These are phyloP conservation scores for Cephus rjabovi DNA, from an alignment of 2,888 invertebrate genomes.

Conservation along the genomic window DNA sequence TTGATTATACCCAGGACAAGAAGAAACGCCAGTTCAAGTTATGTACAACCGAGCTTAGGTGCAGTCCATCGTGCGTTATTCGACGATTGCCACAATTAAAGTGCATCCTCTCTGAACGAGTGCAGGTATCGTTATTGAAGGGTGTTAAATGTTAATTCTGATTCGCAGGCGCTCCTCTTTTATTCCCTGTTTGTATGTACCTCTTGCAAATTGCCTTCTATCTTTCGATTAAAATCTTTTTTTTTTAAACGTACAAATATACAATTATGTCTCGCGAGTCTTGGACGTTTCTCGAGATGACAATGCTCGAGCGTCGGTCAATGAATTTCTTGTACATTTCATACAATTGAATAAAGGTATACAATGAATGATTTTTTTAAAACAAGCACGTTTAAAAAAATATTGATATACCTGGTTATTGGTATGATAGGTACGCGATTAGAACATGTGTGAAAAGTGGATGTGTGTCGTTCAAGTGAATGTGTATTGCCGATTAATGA, in stretches of 20 bases:
- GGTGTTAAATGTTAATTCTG: background rate
- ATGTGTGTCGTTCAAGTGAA: background rate
- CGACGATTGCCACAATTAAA: slow-evolving; percentile 44
- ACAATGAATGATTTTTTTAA: background rate
- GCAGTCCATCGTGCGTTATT: slow-evolving; percentile 63
- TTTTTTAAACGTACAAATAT: background rate
- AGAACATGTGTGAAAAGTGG: background rate
- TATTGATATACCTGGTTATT: background rate
- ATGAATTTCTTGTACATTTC: slow-evolving; percentile 38
- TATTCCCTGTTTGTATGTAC: too few relatives aligned
- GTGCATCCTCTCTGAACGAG: background rate
- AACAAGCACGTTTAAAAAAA: background rate
- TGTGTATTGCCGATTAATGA: too few relatives aligned
- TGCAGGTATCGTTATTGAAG: background rate
- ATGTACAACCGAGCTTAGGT: slow-evolving; percentile 61
- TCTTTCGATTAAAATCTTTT: background rate
- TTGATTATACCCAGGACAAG: slow-evolving; percentile 43
- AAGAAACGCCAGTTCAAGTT: slow-evolving; percentile 57
- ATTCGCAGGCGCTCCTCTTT: background rate
- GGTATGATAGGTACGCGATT: background rate
- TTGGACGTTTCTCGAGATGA: background rate
- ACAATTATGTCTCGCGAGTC: background rate
- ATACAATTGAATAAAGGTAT: slow-evolving; percentile 35
- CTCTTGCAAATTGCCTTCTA: background rate
- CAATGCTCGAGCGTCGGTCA: background rate